These are phyloP conservation scores for Acanthosepion lycidas DNA, from an alignment of 2,888 invertebrate species.

Conservation along the genomic window DNA sequence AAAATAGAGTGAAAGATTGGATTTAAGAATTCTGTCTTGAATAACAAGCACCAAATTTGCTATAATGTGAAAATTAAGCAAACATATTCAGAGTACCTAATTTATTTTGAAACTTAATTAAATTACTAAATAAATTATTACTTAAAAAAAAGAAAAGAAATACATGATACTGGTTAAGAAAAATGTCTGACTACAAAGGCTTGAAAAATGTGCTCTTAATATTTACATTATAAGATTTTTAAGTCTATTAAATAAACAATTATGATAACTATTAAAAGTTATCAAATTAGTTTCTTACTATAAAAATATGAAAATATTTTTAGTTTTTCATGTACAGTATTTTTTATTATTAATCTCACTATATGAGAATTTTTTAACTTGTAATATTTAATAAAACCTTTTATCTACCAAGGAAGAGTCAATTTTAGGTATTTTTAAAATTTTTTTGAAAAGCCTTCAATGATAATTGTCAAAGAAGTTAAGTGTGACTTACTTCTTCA, in stretches of 20 bases:
- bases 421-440: no score
- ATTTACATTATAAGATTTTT: no score
- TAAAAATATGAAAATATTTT: no score
- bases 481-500: no score
- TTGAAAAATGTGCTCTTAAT: not conserved
- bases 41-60: not conserved
- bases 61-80: not conserved
- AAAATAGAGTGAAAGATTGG: not conserved
- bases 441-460: no score
- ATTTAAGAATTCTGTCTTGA: not conserved
- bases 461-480: no score
- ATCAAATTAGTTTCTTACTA: no score
- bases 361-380: no score
- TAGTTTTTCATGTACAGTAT: no score
- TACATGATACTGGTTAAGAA: not conserved
- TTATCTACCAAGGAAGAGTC: no score
- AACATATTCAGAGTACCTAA: not conserved
- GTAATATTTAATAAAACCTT: no score
- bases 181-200: not conserved
- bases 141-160: not conserved
- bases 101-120: not conserved
- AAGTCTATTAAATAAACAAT: not conserved
- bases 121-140: not conserved
- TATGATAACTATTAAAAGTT: not conserved
- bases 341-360: no score